Conservation (phyloP, 2,888 invertebrate genomes). For the Nebria brevicollis region DNA sequence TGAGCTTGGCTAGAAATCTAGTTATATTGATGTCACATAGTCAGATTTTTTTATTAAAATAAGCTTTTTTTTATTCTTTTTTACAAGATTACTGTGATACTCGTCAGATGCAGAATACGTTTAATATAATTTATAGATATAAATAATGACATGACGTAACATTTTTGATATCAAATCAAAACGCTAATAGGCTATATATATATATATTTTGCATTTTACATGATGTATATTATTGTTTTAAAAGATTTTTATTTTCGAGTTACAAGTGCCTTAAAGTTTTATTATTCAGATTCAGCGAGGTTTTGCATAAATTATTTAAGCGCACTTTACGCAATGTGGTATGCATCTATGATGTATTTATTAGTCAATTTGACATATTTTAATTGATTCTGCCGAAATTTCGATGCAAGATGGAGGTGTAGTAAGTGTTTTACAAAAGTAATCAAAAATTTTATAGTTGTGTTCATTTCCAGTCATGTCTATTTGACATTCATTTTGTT, state of each 20-base stretch:
- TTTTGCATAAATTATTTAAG: slow-evolving; percentile 18
- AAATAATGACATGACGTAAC: slow-evolving; percentile 41
- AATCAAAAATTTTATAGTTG: slow-evolving; percentile 3
- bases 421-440: neutral
- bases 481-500: slow-evolving; percentile 19
- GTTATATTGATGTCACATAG: slow-evolving; percentile 46
- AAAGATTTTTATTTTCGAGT: slow-evolving; percentile 9
- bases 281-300: slow-evolving; percentile 20
- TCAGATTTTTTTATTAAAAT: slow-evolving; percentile 46
- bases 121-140: slow-evolving; percentile 45
- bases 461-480: slow-evolving; percentile 10
- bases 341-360: slow-evolving; percentile 45
- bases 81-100: slow-evolving; percentile 48
- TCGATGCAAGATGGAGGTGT: slow-evolving; percentile 12
- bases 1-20: slow-evolving; percentile 33
- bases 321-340: slow-evolving; percentile 39
- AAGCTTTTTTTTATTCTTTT: slow-evolving; percentile 45
- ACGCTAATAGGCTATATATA: slow-evolving; percentile 41
- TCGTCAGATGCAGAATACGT: slow-evolving; percentile 47
- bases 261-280: slow-evolving; percentile 12
- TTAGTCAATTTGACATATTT: slow-evolving; percentile 38
- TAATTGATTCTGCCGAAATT: slow-evolving; percentile 25
- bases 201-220: slow-evolving; percentile 38
- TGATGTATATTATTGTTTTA: slow-evolving; percentile 15
- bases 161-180: slow-evolving; percentile 31